Evolutionary conservation across 2,888 invertebrate species (phyloP).

Genomic region (Habrosyne pyritoides): DNA sequence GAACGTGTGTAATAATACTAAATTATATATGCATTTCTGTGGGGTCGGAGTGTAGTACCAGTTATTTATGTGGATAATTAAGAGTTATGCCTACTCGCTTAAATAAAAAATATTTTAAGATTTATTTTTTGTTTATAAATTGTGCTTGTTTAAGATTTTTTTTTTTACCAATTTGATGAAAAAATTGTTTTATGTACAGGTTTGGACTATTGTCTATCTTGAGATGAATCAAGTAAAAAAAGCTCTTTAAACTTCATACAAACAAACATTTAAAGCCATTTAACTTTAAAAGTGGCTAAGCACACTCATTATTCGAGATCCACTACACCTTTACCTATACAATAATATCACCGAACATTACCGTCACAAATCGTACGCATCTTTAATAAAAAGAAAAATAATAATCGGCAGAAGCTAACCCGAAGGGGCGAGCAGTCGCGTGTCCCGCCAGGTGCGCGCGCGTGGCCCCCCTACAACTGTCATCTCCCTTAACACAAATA

Average conservation of each 20-base stretch:
- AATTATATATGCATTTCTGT: slow-evolving; percentile 15
- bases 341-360: neutral
- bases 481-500: slow-evolving; percentile 47
- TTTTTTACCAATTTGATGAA: no score
- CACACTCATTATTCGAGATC: neutral
- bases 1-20: slow-evolving; percentile 31
- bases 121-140: neutral
- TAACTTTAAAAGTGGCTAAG: no score
- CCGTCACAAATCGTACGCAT: slow-evolving; percentile 29
- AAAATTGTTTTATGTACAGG: no score
- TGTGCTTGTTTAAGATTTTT: no score
- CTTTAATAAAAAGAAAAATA: slow-evolving; percentile 28
- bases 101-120: no score
- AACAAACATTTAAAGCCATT: neutral
- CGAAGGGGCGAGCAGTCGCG: slow-evolving; percentile 50
- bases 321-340: neutral
- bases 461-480: slow-evolving; percentile 50
- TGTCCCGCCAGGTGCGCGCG: slow-evolving; percentile 68
- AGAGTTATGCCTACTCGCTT: neutral
- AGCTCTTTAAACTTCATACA: neutral
- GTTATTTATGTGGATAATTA: slow-evolving; percentile 2
- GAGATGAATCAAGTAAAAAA: no score
- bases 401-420: slow-evolving; percentile 44
- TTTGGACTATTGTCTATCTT: no score
- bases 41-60: slow-evolving; percentile 23